Evolutionary conservation across 2,888 invertebrate species (phyloP).

Genomic region (Tachystola acroxantha): DNA sequence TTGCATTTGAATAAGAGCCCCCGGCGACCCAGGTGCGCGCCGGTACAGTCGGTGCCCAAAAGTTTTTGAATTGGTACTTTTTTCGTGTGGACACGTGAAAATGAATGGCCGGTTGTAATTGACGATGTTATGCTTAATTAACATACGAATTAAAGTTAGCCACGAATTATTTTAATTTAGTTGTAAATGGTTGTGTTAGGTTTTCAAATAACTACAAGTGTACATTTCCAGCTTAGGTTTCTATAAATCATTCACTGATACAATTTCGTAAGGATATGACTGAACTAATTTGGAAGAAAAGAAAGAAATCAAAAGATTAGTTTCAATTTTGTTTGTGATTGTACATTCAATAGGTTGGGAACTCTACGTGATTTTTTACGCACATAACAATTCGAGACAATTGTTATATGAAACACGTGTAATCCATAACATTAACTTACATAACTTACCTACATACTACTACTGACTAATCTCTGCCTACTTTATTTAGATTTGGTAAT

Average conservation of each 20-base stretch:
- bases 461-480: too few relatives aligned
- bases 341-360: constrained; percentile 50
- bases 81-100: constrained; percentile 35
- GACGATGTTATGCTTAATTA: constrained; percentile 42
- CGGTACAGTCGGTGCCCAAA: constrained; percentile 57
- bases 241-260: too few relatives aligned
- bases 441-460: too few relatives aligned
- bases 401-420: constrained; percentile 48
- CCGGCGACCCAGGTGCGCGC: constrained; percentile 74
- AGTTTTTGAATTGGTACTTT: constrained; percentile 42
- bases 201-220: too few relatives aligned
- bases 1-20: constrained; percentile 79
- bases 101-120: constrained; percentile 60
- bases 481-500: too few relatives aligned
- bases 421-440: too few relatives aligned
- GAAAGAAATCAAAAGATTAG: too few relatives aligned
- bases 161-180: constrained; percentile 13
- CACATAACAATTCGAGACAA: constrained; percentile 39
- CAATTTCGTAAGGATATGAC: too few relatives aligned
- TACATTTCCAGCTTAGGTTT: too few relatives aligned
- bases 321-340: constrained; percentile 29
- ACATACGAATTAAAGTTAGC: constrained; percentile 35
- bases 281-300: too few relatives aligned
- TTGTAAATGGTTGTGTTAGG: constrained; percentile 8
- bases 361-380: constrained; percentile 48